phyloP scores from a whole-genome alignment of 1,140 invertebrate species.

The Drosophila ananassae region DNA sequence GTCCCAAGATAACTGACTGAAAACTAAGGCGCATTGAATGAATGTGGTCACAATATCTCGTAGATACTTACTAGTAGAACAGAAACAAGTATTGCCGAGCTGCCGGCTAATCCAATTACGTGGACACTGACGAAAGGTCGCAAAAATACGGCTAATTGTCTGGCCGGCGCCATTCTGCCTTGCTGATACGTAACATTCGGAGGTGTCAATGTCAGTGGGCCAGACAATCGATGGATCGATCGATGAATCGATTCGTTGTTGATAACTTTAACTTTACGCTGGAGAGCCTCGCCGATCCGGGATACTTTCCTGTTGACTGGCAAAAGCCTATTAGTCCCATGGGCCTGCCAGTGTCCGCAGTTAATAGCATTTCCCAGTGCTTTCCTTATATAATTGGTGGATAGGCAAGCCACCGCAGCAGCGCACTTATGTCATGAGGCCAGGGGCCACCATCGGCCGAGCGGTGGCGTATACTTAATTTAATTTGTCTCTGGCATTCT shows the following conservation, averaged over 20 bases:
- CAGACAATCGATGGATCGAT: constrained; percentile 56
- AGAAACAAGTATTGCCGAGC: constrained; percentile 17
- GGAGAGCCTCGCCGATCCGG: constrained; percentile 10
- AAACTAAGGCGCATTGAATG: constrained; percentile 59
- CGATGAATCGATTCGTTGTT: constrained; percentile 17
- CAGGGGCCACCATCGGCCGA: constrained; percentile 26
- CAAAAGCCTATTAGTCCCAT: constrained; percentile 37
- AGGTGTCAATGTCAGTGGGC: constrained; percentile 66
- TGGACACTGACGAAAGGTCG: constrained; percentile 65
- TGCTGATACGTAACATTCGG: constrained; percentile 61
- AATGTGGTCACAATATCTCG: constrained; percentile 56
- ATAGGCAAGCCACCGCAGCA: constrained; percentile 14
- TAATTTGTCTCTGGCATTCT: constrained; percentile 67
- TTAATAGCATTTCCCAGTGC: constrained; percentile 33
- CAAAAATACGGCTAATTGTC: constrained; percentile 41
- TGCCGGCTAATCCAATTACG: constrained; percentile 72
- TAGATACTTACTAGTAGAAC: constrained; percentile 9
- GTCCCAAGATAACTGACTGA: constrained; percentile 30
- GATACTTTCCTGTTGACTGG: constrained; percentile 25
- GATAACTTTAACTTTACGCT: constrained; percentile 21
- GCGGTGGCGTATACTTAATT: constrained; percentile 75
- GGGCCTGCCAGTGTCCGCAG: constrained; percentile 10
- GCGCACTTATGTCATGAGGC: constrained; percentile 65
- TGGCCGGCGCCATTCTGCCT: constrained; percentile 52
- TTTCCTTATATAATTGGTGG: constrained; percentile 42